These are phyloP conservation scores for Dicycla oo DNA, from an alignment of 2,888 invertebrate species.

Conservation along the genomic window DNA sequence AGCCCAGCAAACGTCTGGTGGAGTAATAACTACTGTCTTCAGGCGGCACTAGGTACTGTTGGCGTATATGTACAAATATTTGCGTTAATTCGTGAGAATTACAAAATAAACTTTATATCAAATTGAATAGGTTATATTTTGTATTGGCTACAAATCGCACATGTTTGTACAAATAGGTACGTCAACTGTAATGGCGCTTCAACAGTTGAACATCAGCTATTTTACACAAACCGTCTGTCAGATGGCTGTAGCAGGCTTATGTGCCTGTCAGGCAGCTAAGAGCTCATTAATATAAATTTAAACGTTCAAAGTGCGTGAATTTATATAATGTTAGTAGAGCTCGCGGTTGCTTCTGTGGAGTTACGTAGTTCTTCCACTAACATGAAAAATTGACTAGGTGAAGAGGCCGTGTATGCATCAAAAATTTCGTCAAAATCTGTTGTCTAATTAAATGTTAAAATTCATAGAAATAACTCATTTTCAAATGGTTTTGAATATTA, in stretches of 20 bases:
- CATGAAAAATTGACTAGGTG: no score
- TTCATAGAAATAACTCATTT: no score
- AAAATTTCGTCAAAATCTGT: no score
- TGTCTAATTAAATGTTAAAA: no score
- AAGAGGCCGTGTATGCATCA: no score
- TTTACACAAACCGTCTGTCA: slow-evolving; percentile 25
- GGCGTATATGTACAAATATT: slow-evolving; percentile 9
- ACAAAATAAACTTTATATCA: not conserved
- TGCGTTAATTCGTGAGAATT: not conserved
- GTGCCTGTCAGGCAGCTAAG: slow-evolving; percentile 3
- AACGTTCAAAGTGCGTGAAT: slow-evolving; percentile 15
- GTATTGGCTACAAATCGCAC: not conserved
- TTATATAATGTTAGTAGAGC: not conserved
- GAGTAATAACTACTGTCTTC: slow-evolving; percentile 10
- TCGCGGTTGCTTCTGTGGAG: not conserved
- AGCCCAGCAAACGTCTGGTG: slow-evolving; percentile 12
- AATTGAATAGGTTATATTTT: not conserved
- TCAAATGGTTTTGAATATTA: no score
- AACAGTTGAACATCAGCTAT: slow-evolving; percentile 8
- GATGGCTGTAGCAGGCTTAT: slow-evolving; percentile 2
- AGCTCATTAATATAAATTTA: slow-evolving; percentile 40
- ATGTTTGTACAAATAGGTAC: not conserved
- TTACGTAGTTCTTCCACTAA: no score
- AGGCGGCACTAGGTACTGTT: not conserved
- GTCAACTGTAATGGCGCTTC: not conserved